phyloP scores from a whole-genome alignment of 2,797 vertebrate species.

The Amniataba percoides region DNA sequence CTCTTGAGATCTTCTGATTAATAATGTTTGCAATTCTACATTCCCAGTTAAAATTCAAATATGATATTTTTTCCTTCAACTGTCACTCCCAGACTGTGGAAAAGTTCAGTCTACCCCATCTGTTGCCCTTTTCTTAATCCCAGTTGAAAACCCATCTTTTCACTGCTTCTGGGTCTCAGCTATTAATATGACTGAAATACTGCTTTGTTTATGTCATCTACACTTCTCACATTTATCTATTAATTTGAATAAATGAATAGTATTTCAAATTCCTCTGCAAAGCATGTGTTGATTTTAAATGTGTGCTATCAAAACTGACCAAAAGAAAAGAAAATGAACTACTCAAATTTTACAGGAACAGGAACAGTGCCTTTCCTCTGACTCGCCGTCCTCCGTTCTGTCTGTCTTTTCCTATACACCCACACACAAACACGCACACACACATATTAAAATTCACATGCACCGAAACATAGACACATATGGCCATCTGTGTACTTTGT shows the following conservation, averaged over 20 bases:
- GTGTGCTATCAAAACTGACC: no score
- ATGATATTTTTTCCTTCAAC: background rate
- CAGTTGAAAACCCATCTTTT: background rate
- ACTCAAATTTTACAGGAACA: no score
- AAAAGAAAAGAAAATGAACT: no score
- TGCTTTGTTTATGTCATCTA: background rate
- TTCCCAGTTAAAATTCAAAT: background rate
- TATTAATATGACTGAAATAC: background rate
- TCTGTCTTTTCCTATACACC: constrained; percentile 1
- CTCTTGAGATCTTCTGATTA: background rate
- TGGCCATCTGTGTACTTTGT: constrained; percentile 53
- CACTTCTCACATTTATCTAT: no score
- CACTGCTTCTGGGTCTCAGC: background rate
- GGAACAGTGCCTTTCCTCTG: background rate
- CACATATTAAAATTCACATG: background rate
- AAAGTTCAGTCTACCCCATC: background rate
- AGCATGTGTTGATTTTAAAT: no score
- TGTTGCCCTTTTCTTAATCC: background rate
- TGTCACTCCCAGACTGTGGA: background rate
- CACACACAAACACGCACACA: background rate
- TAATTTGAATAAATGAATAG: no score
- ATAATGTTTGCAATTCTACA: background rate
- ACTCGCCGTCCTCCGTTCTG: background rate
- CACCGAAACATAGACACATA: background rate
- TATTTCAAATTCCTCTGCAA: no score